Percentiles rank a stretch among this genome's conserved stretches.
phyloP scores from a whole-genome alignment of 2,113 vertebrate genomes.

The Prionailurus bengalensis region DNA sequence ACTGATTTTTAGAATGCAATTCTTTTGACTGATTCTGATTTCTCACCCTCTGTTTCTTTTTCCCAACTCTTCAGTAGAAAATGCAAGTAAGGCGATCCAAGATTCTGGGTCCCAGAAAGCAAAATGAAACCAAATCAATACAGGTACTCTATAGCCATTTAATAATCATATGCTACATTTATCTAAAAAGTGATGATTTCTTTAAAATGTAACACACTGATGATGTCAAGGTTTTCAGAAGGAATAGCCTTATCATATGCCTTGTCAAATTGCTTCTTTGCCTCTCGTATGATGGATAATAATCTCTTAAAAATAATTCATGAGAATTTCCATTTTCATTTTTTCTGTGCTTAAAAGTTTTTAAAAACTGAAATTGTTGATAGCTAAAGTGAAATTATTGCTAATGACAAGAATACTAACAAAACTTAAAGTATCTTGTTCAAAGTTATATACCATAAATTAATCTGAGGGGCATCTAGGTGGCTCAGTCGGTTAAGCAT shows the following conservation, averaged over 20 bases:
- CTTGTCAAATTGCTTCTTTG: neutral
- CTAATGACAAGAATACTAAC: neutral
- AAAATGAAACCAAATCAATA: constrained; percentile 40
- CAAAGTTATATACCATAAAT: neutral
- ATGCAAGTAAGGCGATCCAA: neutral
- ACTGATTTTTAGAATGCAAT: neutral
- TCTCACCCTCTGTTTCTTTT: neutral
- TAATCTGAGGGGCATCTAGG: neutral
- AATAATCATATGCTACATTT: neutral
- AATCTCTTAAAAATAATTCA: neutral
- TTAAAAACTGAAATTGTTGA: neutral
- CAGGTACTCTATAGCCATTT: neutral
- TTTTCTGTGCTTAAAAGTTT: neutral
- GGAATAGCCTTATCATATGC: neutral
- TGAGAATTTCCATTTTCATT: neutral
- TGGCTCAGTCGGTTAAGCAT: too few species aligned
- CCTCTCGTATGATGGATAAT: neutral
- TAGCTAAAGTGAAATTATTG: neutral
- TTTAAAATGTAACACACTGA: neutral
- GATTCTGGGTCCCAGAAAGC: neutral
- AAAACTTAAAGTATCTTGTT: neutral
- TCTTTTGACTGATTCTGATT: neutral
- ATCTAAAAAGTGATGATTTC: neutral
- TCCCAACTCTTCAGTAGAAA: neutral
- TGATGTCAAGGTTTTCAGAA: neutral